Base-by-base conservation (phyloP, 2,113 vertebrate species). In the Merops nubicus region DNA sequence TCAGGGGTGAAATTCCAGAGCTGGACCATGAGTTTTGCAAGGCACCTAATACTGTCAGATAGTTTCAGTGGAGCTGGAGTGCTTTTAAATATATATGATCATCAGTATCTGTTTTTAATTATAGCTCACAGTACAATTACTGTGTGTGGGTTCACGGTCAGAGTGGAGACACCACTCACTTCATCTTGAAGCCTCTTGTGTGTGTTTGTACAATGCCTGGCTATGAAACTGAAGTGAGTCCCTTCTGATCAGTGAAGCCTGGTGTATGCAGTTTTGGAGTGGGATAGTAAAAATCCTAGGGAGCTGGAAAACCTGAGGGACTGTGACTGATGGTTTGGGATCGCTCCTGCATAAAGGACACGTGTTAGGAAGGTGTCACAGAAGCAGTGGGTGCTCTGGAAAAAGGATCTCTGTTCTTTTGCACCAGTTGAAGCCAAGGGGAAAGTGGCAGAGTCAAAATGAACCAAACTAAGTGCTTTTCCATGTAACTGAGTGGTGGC, bases 51-150 rank as follows among this genome's bases (percentile, higher is more conserved):
- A 59, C 33, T 12, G 12, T 42, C 42, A 62, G 54, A 51, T 89
- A 10, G 29, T 72, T 21, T 80, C 38, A 36, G 23, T 47, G 68
- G 73, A 51, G 21, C 33, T 74, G 64, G 53, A 84, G 59, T 54
- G 34, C 26, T 89, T 93, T 91, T 82, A 40, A n/a, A 16, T 74
- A 9, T 50, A 50, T 22, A 11, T 19, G 21, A 59, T 64, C 22
- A 67, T 84, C 21, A 40, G 19, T 60, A 38, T 70, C 15, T 77
- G 67, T 86, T 90, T 85, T 77, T 80, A 76, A 47, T 94, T 93
- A 20, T 31, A 63, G 29, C 15, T 56, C 11, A 5, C 63, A 47
- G 34, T 77, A 74, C 1, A 3, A 23, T 73, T 82, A 26, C 0
- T 0, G 3, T 34, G 12, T 20, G 29, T 17, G 22, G 14, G 4